A percentile compares a stretch with the other conserved stretches of the same genome.
Conservation (phyloP, 2,888 invertebrate genomes). For the Aphodius sticticus region DNA sequence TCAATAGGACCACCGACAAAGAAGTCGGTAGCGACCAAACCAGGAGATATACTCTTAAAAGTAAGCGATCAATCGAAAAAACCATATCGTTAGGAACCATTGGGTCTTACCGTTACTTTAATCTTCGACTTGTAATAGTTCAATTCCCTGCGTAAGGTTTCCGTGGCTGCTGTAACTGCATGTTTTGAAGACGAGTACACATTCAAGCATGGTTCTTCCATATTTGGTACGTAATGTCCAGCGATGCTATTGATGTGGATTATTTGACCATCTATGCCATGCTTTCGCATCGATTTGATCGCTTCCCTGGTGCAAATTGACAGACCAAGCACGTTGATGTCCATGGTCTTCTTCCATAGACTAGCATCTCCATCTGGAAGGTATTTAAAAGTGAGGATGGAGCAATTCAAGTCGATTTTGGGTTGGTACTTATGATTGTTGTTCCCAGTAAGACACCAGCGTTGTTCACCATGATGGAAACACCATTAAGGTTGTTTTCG, state of each 20-base stretch:
- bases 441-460: conserved; percentile 41
- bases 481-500: conserved; percentile 40
- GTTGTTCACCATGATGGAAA: conserved; percentile 44
- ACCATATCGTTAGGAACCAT: neutral
- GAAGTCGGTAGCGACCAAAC: conserved; percentile 37
- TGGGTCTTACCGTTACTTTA: conserved; percentile 43
- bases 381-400: neutral
- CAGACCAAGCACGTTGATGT: conserved; percentile 45
- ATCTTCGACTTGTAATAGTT: conserved; percentile 39
- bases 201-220: conserved; percentile 38
- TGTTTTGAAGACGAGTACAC: conserved; percentile 44
- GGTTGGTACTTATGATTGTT: conserved; percentile 32
- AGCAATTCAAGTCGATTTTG: neutral
- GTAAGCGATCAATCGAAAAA: neutral
- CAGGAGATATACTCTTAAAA: conserved; percentile 38
- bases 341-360: conserved; percentile 42
- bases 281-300: conserved; percentile 44
- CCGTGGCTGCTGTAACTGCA: conserved; percentile 44
- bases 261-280: conserved; percentile 46
- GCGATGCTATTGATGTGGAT: conserved; percentile 47
- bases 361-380: conserved; percentile 41
- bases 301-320: conserved; percentile 47
- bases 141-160: conserved; percentile 44
- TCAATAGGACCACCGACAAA: neutral
- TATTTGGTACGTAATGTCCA: conserved; percentile 43